phyloP scores from a whole-genome alignment of 2,888 invertebrate genomes.

The Ommatoiulus sabulosus region DNA sequence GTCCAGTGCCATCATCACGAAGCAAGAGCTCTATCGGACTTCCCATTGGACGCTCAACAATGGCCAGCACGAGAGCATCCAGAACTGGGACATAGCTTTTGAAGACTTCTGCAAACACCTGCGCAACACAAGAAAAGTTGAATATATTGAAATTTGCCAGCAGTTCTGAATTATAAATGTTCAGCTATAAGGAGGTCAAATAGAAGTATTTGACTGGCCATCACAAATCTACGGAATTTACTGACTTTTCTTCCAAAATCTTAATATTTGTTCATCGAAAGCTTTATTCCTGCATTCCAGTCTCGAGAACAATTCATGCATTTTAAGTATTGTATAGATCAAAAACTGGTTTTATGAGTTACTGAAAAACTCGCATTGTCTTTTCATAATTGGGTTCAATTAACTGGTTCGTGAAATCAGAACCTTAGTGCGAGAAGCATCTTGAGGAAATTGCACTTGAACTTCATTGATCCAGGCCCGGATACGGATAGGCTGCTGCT shows the following conservation, averaged over 20 bases:
- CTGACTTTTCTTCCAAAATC: too few species aligned
- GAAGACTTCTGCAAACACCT: slow-evolving; percentile 62
- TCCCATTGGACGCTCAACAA: slow-evolving; percentile 62
- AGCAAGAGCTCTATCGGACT: slow-evolving; percentile 61
- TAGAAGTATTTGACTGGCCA: too few species aligned
- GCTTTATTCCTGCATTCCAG: too few species aligned
- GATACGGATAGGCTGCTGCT: slow-evolving; percentile 61
- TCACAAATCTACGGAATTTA: too few species aligned
- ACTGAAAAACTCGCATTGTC: too few species aligned
- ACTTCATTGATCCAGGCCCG: slow-evolving; percentile 62
- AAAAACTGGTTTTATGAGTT: too few species aligned
- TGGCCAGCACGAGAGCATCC: slow-evolving; percentile 62
- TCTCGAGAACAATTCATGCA: too few species aligned
- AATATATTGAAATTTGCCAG: neutral
- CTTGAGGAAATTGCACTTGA: slow-evolving; percentile 61
- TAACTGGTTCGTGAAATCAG: neutral
- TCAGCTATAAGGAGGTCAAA: too few species aligned
- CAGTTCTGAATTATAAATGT: neutral
- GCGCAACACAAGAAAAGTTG: neutral
- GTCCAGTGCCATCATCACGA: slow-evolving; percentile 63
- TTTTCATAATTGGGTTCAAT: too few species aligned
- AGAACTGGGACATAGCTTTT: slow-evolving; percentile 62
- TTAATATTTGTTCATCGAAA: too few species aligned
- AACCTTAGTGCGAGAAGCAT: slow-evolving; percentile 60
- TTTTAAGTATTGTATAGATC: too few species aligned